Evolutionary conservation across 1,140 invertebrate genomes (phyloP), one percentile per base, ranked within the genome.

Genomic region (Nylanderia fulva): DNA sequence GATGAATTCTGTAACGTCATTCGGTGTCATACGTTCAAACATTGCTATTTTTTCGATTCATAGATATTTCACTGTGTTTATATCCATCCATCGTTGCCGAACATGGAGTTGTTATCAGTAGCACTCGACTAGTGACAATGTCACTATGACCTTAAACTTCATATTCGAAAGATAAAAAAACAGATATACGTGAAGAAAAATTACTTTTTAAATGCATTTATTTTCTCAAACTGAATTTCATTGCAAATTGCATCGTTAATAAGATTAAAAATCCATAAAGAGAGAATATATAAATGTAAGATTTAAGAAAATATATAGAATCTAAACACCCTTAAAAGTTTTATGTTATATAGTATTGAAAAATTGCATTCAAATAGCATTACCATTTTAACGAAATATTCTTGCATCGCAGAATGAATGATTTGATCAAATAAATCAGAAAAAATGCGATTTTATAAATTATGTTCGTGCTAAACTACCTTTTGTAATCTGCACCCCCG

Each of bases 1-100:
- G 15, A 29, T 66, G 42, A 77, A 77, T 77, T 79, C 68, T 52
- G 61, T 77, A 63, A 64, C 75, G n/a, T 77, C 45, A 68, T 24
- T 79, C 24, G 45, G 2, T 21, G n/a, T 9, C 68, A 18, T 27
- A 39, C 52, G 61, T 79, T 36, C 61, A 54, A 18, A 45, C 45
- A 52, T 21, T 33, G 52, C 36, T 75, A 75, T 77, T 61, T 64
- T 79, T 54, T 29, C 36, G 45, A 79, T 79, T 79, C 18, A 24
- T 60, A 39, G 36, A 27, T 76, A 76, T 63, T 76, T 76, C 48
- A 52, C 21, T 66, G 3, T 42, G 39, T 6, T n/a, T 54, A 21
- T 29, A 79, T 66, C 68, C 15, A 79, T 79, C 18, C 75, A 54
- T 77, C 27, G 39, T 66, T 64, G 27, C n/a, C 33, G n/a, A 7